Conservation (phyloP, 2,797 vertebrate genomes). For the Leuciscus waleckii region DNA sequence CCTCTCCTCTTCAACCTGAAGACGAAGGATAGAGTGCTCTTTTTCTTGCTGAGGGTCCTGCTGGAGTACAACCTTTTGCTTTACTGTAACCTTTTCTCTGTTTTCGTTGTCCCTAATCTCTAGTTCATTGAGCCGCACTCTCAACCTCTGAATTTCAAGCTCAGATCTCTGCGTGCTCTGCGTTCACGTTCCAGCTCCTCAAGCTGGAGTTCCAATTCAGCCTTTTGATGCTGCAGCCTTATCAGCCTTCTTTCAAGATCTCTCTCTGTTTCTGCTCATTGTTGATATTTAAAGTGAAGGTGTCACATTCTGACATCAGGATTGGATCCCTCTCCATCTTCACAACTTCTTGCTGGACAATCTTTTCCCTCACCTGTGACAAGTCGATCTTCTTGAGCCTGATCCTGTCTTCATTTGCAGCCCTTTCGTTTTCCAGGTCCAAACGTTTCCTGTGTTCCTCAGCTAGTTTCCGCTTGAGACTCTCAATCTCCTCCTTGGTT, state of each 20-base stretch:
- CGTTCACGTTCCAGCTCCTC: constrained; percentile 92
- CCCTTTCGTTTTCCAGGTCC: constrained; percentile 86
- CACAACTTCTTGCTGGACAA: constrained; percentile 93
- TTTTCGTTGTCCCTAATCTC: constrained; percentile 89
- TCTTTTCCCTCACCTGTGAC: constrained; percentile 88
- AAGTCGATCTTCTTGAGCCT: constrained; percentile 87
- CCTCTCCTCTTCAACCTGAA: constrained; percentile 92
- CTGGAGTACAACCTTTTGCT: constrained; percentile 95
- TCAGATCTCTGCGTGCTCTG: constrained; percentile 88
- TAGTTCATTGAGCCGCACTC: constrained; percentile 83
- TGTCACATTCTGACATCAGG: constrained; percentile 85
- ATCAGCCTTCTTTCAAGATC: constrained; percentile 81
- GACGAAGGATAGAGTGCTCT: constrained; percentile 88
- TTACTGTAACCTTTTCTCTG: constrained; percentile 91
- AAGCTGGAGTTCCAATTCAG: constrained; percentile 90
- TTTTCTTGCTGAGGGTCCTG: constrained; percentile 97
- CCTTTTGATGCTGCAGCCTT: constrained; percentile 83
- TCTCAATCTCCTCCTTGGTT: constrained; percentile 91
- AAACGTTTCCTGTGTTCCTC: constrained; percentile 93
- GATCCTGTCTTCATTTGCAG: constrained; percentile 86
- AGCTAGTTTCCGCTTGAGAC: constrained; percentile 83
- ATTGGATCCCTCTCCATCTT: constrained; percentile 88
- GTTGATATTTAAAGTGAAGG: constrained; percentile 85
- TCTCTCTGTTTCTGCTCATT: constrained; percentile 90
- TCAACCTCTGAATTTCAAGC: constrained; percentile 91